These are phyloP conservation scores for Cepaea hortensis DNA, from an alignment of 2,888 invertebrate species.

Conservation along the genomic window DNA sequence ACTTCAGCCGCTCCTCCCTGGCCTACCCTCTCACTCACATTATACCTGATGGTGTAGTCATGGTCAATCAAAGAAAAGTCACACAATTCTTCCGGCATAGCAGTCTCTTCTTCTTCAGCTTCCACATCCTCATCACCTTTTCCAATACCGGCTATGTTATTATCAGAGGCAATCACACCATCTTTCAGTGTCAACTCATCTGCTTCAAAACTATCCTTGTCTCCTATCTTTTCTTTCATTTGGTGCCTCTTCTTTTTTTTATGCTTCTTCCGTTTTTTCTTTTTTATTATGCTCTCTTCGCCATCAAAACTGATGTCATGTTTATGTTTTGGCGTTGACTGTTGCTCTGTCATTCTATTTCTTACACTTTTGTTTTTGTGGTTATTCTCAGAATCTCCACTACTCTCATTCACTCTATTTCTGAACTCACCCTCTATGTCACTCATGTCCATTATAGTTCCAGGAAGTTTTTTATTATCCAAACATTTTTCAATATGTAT, in stretches of 20 bases:
- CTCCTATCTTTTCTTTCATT: neutral
- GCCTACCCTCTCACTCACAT: neutral
- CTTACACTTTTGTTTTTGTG: constrained; percentile 14
- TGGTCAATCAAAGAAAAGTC: constrained; percentile 23
- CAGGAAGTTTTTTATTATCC: too few relatives aligned
- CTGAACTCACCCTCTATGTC: too few relatives aligned
- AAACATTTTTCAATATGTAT: too few relatives aligned
- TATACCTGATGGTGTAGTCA: constrained; percentile 15
- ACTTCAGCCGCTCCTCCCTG: neutral
- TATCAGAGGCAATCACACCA: neutral
- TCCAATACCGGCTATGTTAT: neutral
- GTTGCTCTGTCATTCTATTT: neutral
- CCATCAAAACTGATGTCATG: neutral
- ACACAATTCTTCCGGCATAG: too few relatives aligned
- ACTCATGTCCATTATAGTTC: too few relatives aligned
- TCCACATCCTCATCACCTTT: neutral
- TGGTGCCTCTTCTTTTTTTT: neutral
- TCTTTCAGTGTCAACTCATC: neutral
- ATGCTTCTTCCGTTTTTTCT: neutral
- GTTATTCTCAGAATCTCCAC: neutral
- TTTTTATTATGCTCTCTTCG: neutral
- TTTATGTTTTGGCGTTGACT: neutral
- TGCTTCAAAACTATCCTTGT: neutral
- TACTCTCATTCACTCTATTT: too few relatives aligned
- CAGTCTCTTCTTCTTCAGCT: neutral